These are phyloP conservation scores for Melikaiella ostensackeni DNA, from an alignment of 2,888 invertebrate genomes.

Conservation along the genomic window DNA sequence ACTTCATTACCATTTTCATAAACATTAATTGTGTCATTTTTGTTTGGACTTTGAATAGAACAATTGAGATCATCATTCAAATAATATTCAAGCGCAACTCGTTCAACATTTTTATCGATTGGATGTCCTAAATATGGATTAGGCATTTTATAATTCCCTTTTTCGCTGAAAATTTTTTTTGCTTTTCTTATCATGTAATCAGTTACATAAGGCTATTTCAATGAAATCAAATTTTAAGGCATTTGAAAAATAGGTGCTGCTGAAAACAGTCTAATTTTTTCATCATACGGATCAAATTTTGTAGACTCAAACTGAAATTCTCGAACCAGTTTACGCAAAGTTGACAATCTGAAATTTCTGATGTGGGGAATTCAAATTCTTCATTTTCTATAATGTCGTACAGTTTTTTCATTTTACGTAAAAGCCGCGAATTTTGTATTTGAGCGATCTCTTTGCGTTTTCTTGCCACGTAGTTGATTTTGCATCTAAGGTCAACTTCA, in stretches of 20 bases:
- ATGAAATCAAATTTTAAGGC: background rate
- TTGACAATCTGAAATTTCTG: background rate
- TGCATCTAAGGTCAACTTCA: too few species aligned
- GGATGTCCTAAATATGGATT: slow-evolving; percentile 11
- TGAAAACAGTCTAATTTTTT: background rate
- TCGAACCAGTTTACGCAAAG: background rate
- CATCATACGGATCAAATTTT: background rate
- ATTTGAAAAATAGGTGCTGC: background rate
- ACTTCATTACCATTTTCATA: slow-evolving; percentile 41
- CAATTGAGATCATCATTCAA: slow-evolving; percentile 45
- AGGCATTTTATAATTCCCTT: background rate
- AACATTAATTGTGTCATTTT: slow-evolving; percentile 43
- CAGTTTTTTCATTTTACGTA: background rate
- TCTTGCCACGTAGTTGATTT: too few species aligned
- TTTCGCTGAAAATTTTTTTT: background rate
- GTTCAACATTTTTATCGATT: background rate
- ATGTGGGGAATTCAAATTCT: background rate
- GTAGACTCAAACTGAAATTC: too few species aligned
- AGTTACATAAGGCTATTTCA: background rate
- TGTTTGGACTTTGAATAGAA: slow-evolving; percentile 57
- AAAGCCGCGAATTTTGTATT: too few species aligned
- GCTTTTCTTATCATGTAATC: background rate
- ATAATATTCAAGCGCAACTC: slow-evolving; percentile 41
- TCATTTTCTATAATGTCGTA: background rate
- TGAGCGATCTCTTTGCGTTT: too few species aligned